Conservation (phyloP, 2,888 invertebrate genomes). For the Limnephilus rhombicus region DNA sequence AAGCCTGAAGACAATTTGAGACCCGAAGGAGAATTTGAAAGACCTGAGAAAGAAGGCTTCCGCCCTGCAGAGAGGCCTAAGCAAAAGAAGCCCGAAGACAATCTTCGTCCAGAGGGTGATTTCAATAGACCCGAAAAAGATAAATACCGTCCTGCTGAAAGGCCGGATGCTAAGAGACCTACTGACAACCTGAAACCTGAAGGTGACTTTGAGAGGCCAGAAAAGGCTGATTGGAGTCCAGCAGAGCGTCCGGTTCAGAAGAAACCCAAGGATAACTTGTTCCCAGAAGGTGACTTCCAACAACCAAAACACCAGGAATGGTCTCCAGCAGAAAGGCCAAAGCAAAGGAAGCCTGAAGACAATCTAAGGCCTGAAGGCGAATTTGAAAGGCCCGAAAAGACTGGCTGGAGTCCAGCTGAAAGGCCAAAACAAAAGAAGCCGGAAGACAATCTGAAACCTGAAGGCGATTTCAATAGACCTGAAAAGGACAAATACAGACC, state of each 20-base stretch:
- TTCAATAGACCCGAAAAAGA: conserved; percentile 75
- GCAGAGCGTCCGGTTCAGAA: conserved; percentile 75
- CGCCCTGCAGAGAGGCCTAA: conserved; percentile 71
- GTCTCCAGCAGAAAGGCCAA: conserved; percentile 73
- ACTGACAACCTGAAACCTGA: conserved; percentile 73
- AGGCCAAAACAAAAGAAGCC: conserved; percentile 70
- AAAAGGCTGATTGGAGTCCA: conserved; percentile 71
- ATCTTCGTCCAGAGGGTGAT: conserved; percentile 76
- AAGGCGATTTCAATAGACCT: conserved; percentile 69
- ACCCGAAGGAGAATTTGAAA: conserved; percentile 78
- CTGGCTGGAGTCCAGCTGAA: conserved; percentile 76
- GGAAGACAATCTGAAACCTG: conserved; percentile 72
- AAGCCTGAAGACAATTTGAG: conserved; percentile 74
- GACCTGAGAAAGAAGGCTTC: conserved; percentile 67
- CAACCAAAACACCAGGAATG: conserved; percentile 71
- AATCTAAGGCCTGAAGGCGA: conserved; percentile 79
- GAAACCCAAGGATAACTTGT: conserved; percentile 78
- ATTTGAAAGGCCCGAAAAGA: conserved; percentile 75
- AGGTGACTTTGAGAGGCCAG: conserved; percentile 75
- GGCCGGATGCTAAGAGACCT: conserved; percentile 68
- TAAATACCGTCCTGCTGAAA: conserved; percentile 72
- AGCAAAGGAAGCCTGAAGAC: conserved; percentile 73
- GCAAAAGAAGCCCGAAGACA: conserved; percentile 74
- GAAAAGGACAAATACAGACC: conserved; percentile 71
- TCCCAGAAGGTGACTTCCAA: conserved; percentile 77